Base-by-base conservation (phyloP, 2,888 invertebrate species). In the Spialia ferax region DNA sequence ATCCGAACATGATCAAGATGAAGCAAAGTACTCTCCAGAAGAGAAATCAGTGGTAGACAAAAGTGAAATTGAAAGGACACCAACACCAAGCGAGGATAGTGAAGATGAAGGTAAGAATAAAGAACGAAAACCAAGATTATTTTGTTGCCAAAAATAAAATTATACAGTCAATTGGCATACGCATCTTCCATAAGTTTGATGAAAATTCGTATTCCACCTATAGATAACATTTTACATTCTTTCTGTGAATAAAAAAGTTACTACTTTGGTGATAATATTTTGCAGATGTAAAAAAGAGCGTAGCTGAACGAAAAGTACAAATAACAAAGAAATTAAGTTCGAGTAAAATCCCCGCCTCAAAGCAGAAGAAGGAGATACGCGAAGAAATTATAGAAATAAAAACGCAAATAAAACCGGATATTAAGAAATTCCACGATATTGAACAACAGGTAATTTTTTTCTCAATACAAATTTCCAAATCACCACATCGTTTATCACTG, bases 21-120 rank as follows among this genome's bases (percentile, higher is more conserved):
- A 97, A 85, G 94, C 95, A 32, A 97, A 97, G 84, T 97, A 97
- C 82, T 96, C 96, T 0, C 97, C 97, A 0, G 97, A 97, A 88
- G 97, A 97, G 77, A 97, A 97, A 81, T 95, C 95, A 1, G 92
- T 96, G 4, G 94, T 96, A 68, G 96, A 96, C 57, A 95, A 96
- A 71, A 95, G 95, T 79, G 96, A 96, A 73, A 91, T 92, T 59
- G 94, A 92, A 32, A 84, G 90, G 74, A 93, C 93, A 5, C 88
- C 90, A n/a, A 85, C 92, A 0, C 93, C 92, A 0, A 94, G 94
- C 48, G 94, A 94, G 73, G 94, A 94, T n/a, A 94, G 94, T 70
- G 94, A 94, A 73, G 94, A 94, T 70, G 94, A 94, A 87, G 94
- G 93, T 91, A 81, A 42, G 6, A n/a, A 42, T 1, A n/a, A n/a